Conservation (phyloP, 92 coral and sea anemone species). For the Zoanthus solanderi region DNA sequence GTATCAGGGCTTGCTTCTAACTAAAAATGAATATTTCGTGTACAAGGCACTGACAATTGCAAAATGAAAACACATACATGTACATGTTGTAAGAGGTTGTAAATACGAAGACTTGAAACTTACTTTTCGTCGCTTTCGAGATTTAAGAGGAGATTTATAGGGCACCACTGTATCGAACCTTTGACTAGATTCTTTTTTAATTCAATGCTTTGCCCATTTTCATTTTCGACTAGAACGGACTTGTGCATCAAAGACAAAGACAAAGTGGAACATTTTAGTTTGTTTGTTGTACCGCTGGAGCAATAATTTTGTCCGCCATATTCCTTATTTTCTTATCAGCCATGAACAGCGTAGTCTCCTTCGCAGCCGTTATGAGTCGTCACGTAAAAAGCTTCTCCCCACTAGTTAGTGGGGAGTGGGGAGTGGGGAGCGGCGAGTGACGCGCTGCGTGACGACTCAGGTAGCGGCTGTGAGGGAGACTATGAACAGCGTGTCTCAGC, state of each 20-base stretch:
- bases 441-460: too few relatives aligned
- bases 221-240: background rate
- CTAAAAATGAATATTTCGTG: background rate
- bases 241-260: constrained; percentile 34
- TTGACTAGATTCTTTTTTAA: background rate
- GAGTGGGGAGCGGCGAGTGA: too few relatives aligned
- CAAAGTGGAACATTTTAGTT: constrained; percentile 31
- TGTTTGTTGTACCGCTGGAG: constrained; percentile 2
- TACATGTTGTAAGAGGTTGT: background rate
- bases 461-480: too few relatives aligned
- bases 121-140: too few relatives aligned
- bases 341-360: background rate
- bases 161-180: constrained; percentile 32
- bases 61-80: background rate
- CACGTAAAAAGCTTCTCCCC: too few relatives aligned
- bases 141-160: constrained; percentile 5
- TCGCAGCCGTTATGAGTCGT: too few relatives aligned
- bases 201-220: too few relatives aligned
- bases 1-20: constrained; percentile 10
- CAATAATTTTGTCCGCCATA: too few relatives aligned
- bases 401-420: too few relatives aligned
- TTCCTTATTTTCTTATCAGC: constrained; percentile 38
- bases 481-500: background rate
- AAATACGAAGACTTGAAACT: background rate
- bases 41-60: constrained; percentile 11